Evolutionary conservation across 1,140 invertebrate species (phyloP), one percentile per base, ranked within the genome.

Genomic region (Drosophila tristis): DNA sequence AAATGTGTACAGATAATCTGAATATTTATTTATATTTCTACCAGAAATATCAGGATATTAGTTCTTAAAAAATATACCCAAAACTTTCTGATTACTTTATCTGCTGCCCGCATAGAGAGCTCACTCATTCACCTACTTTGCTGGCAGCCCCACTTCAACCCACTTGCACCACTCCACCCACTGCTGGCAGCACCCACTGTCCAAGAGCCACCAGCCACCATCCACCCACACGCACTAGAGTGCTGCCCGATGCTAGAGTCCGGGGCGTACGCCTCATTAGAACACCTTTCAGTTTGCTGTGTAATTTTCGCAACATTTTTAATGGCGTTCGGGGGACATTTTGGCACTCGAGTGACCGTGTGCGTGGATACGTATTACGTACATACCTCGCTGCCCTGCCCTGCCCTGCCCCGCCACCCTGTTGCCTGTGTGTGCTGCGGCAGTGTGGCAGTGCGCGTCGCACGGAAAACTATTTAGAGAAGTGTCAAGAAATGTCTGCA

Each of bases 401-500:
- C 16, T n/a, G n/a, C n/a, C n/a, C n/a, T n/a, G n/a, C 48, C 53
- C 31, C 15, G 8, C 50, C 47, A 1, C 23, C 44, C 39, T 77
- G 43, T 77, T 60, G 56, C 55, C 55, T 54, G 50, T 53, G 23
- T 53, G 50, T 65, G 54, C 16, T 62, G 44, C 62, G 26, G 26
- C 26, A 26, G 26, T 26, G 20, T 53, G 68, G 44, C 51, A 25
- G 20, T 68, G 64, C 35, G 76, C 78, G 77, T 76, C 67, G 80
- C 84, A 89, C 79, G 84, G 84, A 84, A 89, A 85, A 89, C 84
- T 89, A 89, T 89, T 89, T 89, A 89, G 84, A 89, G 85, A 89
- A 89, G 84, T 89, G 84, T 89, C 84, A 89, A 89, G 84, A 89
- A 89, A 89, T 89, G 84, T 89, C 84, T 89, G 80, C 84, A 89